Base-by-base conservation (phyloP, 2,888 invertebrate species). In the Lysandra bellargus region DNA sequence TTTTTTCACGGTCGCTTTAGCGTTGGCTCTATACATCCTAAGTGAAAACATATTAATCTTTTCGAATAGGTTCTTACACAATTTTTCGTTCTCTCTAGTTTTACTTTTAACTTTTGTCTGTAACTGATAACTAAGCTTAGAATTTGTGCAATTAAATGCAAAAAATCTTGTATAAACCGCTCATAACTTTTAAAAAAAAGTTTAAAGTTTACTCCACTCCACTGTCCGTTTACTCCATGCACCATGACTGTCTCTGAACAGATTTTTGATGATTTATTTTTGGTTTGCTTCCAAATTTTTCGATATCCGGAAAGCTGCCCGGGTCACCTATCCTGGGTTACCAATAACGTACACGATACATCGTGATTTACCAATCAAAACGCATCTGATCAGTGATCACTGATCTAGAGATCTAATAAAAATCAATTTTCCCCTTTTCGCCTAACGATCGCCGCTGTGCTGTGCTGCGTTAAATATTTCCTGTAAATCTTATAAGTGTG, bases 1-100 rank as follows among this genome's bases (percentile, higher is more conserved):
- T 79, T 79, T 53, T 79, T 44, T 74, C 33, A 49, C 74, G 44
- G 40, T 60, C n/a, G 74, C 33, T 75, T 76, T 76, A 76, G 23
- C 4, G 49, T 49, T 30, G 49, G 1, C 0, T 76, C 57, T 76
- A 76, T 57, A 49, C 57, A 30, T 53, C 57, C 76, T 33, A 75
- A 49, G 49, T 75, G 49, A 75, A 75, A 76, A 76, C 76, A 53
- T 69, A 53, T 69, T 33, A 37, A 69, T 69, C 69, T 69, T 69
- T 69, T 33, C 14, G 14, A 14, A 69, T 7, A 44, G 4, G 44
- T 23, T 23, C 23, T 23, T 64, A 33, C 5, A 69, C 33, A 5
- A 14, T 4, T 17, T 37, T 14, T 33, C 33, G 5, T 33, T 69
- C 14, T 14, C 17, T 57, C 3, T 57, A 64, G 30, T 69, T 69